phyloP scores from a whole-genome alignment of 1,140 invertebrate species.

The Zaprionus ornatus region DNA sequence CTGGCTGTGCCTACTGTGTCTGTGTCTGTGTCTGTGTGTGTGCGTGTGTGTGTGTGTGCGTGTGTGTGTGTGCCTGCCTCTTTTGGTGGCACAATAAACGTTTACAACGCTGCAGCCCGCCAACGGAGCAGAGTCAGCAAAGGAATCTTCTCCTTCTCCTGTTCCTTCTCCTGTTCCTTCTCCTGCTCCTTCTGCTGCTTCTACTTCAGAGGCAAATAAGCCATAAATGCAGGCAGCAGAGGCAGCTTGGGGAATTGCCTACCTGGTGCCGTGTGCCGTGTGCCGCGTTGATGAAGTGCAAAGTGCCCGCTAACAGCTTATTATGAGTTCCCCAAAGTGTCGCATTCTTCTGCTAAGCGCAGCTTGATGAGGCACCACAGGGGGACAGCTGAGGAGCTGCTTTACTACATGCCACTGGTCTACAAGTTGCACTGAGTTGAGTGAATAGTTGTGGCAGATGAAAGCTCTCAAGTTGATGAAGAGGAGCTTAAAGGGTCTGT shows the following conservation, averaged over 20 bases:
- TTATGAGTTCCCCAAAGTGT: conserved; percentile 67
- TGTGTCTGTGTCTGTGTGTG: conserved; percentile 45
- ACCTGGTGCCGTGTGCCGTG: conserved; percentile 21
- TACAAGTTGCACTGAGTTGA: neutral
- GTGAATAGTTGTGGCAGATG: neutral
- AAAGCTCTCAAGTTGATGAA: neutral
- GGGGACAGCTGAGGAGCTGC: neutral
- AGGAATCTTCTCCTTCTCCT: neutral
- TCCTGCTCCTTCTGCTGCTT: neutral
- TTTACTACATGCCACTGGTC: neutral
- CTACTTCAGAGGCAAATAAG: conserved; percentile 7
- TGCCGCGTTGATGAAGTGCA: conserved; percentile 67
- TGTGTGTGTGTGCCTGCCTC: conserved; percentile 45
- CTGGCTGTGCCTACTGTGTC: conserved; percentile 15
- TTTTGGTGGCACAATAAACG: conserved; percentile 78
- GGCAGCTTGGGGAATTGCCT: conserved; percentile 8
- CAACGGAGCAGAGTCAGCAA: neutral
- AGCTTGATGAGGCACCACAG: conserved; percentile 4
- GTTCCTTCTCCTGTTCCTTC: neutral
- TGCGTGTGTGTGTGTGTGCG: conserved; percentile 54
- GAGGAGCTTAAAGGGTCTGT: accelerated
- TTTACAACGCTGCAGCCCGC: conserved; percentile 60
- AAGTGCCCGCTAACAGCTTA: conserved; percentile 78
- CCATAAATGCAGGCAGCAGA: neutral
- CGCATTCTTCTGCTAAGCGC: conserved; percentile 38